These are phyloP conservation scores for Melanaphis sacchari DNA, from an alignment of 1,140 invertebrate species.

Conservation along the genomic window DNA sequence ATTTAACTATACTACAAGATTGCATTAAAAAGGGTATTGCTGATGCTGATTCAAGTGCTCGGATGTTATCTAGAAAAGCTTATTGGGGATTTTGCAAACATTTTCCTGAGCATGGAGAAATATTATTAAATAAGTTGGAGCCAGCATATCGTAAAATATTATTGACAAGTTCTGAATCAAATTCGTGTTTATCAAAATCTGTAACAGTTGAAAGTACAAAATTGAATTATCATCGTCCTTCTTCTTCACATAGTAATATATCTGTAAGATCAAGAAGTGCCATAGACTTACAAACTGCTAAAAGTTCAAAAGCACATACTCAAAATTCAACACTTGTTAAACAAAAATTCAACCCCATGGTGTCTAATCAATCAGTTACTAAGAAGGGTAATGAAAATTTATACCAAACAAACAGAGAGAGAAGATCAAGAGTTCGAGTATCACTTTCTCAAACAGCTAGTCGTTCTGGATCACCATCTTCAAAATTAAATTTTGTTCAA, in stretches of 20 bases:
- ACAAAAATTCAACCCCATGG: conserved; percentile 74
- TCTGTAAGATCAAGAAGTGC: conserved; percentile 84
- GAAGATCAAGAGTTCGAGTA: conserved; percentile 70
- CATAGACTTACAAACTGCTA: conserved; percentile 87
- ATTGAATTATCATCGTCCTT: not conserved
- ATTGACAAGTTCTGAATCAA: conserved; percentile 25
- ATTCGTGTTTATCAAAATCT: conserved; percentile 20
- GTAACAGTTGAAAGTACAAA: not conserved
- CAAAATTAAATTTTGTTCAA: conserved; percentile 62
- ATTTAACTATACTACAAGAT: conserved; percentile 79
- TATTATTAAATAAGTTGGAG: conserved; percentile 83
- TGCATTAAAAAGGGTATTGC: conserved; percentile 86
- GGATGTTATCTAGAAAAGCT: conserved; percentile 80
- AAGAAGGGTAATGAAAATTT: conserved; percentile 64
- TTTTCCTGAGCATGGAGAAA: conserved; percentile 89
- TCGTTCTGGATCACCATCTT: conserved; percentile 85
- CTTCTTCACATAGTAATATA: conserved; percentile 30
- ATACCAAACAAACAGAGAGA: conserved; percentile 63
- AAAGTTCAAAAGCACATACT: conserved; percentile 81
- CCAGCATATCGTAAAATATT: conserved; percentile 68
- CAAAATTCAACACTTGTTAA: conserved; percentile 80
- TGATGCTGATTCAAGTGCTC: conserved; percentile 90
- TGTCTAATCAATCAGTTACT: conserved; percentile 64
- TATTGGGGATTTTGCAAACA: conserved; percentile 91
- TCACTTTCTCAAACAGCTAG: conserved; percentile 74